phyloP scores from a whole-genome alignment of 2,888 invertebrate species.

The Tetramorium bicarinatum region DNA sequence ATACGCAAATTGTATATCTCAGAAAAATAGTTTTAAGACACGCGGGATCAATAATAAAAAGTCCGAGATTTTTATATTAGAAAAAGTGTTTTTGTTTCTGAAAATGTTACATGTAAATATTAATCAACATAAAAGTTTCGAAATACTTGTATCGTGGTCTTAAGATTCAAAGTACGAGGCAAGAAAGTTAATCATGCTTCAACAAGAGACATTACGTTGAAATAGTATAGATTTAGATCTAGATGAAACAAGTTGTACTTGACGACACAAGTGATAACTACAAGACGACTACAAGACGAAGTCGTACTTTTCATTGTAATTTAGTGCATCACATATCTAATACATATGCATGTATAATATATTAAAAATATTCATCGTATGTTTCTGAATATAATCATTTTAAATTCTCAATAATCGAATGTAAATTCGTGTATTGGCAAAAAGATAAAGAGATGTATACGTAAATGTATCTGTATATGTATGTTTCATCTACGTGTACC shows the following conservation, averaged over 20 bases:
- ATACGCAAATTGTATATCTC: background rate
- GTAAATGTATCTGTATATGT: background rate
- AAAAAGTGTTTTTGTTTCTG: background rate
- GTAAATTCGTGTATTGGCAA: constrained; percentile 1
- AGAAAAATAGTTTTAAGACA: background rate
- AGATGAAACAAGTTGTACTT: constrained; percentile 15
- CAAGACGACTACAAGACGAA: constrained; percentile 23
- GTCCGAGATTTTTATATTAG: background rate
- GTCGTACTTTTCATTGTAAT: constrained; percentile 14
- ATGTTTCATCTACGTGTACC: background rate
- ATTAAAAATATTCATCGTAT: background rate
- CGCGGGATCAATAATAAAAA: background rate
- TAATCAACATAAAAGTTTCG: constrained; percentile 9
- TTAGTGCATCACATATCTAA: constrained; percentile 31
- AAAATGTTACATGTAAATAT: background rate
- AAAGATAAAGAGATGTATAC: background rate
- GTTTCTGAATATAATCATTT: constrained; percentile 1
- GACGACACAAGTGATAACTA: constrained; percentile 12
- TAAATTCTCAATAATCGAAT: background rate
- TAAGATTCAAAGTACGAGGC: background rate
- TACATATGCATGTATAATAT: background rate
- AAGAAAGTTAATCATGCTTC: constrained; percentile 42
- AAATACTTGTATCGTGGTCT: background rate
- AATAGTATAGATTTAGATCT: constrained; percentile 6
- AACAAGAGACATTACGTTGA: background rate